phyloP scores from a whole-genome alignment of 2,888 invertebrate species.

The Thecocarcelia acutangulata region DNA sequence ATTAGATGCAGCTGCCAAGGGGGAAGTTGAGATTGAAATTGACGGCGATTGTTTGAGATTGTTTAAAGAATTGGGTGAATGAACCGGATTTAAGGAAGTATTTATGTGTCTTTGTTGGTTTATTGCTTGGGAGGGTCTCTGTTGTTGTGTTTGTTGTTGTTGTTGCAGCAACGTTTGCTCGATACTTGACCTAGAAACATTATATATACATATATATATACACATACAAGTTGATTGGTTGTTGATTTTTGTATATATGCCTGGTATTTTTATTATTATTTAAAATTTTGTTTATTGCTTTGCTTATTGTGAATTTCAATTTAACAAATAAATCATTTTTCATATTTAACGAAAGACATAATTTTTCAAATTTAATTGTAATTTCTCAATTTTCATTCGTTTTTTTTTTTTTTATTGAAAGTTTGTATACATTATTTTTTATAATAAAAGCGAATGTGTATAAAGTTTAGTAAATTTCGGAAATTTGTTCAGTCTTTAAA shows the following conservation, averaged over 20 bases:
- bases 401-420: constrained; percentile 24
- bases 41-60: constrained; percentile 47
- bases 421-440: constrained; percentile 11
- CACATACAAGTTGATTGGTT: constrained; percentile 76
- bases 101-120: constrained; percentile 72
- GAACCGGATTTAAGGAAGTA: constrained; percentile 60
- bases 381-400: constrained; percentile 39
- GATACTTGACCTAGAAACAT: constrained; percentile 82
- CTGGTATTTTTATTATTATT: constrained; percentile 38
- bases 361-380: constrained; percentile 72
- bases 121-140: constrained; percentile 67
- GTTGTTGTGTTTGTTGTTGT: constrained; percentile 73
- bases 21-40: constrained; percentile 56
- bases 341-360: too few relatives aligned
- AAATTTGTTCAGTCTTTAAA: too few relatives aligned
- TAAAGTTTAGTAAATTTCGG: too few relatives aligned
- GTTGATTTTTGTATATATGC: constrained; percentile 46
- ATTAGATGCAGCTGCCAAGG: constrained; percentile 58
- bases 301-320: constrained; percentile 12
- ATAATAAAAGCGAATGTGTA: constrained; percentile 68
- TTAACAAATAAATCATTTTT: constrained; percentile 57
- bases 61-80: constrained; percentile 55
- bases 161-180: constrained; percentile 81
- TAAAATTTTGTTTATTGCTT: constrained; percentile 32
- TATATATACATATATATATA: constrained; percentile 76